Conservation (phyloP, 2,113 vertebrate genomes). For the Sturnus vulgaris region DNA sequence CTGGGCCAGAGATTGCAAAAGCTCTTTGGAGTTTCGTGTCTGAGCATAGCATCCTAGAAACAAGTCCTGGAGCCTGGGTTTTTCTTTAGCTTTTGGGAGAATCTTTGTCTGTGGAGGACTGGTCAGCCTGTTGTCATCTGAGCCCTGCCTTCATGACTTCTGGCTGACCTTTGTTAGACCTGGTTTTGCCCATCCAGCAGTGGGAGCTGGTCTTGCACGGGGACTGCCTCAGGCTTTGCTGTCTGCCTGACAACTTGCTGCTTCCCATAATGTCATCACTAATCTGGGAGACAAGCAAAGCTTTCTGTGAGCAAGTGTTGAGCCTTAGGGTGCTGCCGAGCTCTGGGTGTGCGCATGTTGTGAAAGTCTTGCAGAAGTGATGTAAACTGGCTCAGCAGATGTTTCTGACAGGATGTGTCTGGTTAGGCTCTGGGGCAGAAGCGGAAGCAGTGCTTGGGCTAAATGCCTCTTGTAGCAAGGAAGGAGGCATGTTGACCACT, state of each 20-base stretch:
- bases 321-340: neutral
- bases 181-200: neutral
- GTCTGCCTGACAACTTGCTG: neutral
- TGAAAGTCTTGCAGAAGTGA: neutral
- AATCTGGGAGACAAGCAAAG: neutral
- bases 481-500: neutral
- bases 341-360: neutral
- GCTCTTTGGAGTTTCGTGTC: neutral
- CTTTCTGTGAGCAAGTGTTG: neutral
- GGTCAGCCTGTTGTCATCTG: neutral
- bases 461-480: neutral
- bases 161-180: neutral
- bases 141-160: neutral
- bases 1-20: neutral
- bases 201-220: neutral
- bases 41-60: neutral
- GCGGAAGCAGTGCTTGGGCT: neutral
- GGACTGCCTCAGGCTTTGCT: neutral
- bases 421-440: neutral
- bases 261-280: neutral
- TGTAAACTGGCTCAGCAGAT: neutral
- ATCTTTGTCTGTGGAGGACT: neutral
- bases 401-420: neutral
- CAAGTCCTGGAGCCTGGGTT: neutral
- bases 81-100: neutral